Evolutionary conservation across 2,888 invertebrate species (phyloP).

Genomic region (Laothoe populi): DNA sequence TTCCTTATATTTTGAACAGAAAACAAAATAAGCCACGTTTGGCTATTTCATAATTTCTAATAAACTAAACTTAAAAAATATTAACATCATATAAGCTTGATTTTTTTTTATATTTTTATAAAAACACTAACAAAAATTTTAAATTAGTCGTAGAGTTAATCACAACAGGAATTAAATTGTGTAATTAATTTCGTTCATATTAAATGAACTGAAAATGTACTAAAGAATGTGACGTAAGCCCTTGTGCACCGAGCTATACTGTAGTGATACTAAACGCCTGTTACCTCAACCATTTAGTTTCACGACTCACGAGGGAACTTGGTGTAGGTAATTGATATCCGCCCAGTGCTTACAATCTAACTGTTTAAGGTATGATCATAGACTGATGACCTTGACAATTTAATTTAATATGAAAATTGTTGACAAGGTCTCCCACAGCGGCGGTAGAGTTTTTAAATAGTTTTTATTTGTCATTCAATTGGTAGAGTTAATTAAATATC

Average conservation of each 20-base stretch:
- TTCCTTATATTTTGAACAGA: slow-evolving; percentile 26
- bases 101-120: not conserved
- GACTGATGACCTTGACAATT: no score
- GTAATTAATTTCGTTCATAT: not conserved
- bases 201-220: slow-evolving; percentile 29
- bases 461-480: no score
- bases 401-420: no score
- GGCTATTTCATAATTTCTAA: no score
- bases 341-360: slow-evolving; percentile 29
- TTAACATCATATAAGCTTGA: no score
- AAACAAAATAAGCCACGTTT: not conserved
- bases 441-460: no score
- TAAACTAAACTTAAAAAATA: slow-evolving; percentile 3
- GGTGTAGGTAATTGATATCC: slow-evolving; percentile 35
- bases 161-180: not conserved
- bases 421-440: no score
- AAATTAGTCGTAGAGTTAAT: no score
- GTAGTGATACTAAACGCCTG: slow-evolving; percentile 1
- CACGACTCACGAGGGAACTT: slow-evolving; percentile 20
- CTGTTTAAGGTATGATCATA: no score
- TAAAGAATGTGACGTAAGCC: slow-evolving; percentile 16
- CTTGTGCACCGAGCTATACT: not conserved
- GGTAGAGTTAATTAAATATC: no score
- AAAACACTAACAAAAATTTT: no score
- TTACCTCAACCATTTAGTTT: slow-evolving; percentile 16